Base-by-base conservation (phyloP, 2,797 vertebrate genomes). In the Staurois parvus region DNA sequence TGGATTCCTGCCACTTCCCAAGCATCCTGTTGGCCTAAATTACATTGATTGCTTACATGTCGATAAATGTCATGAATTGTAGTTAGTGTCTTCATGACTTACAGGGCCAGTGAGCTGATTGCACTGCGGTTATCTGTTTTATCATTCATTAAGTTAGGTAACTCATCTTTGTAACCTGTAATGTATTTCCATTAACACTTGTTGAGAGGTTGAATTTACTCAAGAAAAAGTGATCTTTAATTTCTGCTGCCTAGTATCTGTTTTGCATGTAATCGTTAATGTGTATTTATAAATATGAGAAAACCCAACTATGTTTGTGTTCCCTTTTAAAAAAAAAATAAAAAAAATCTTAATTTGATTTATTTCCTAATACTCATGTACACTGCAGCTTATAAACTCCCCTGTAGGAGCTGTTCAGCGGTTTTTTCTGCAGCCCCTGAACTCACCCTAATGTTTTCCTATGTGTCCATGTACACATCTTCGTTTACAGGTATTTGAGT, bases 21-120 rank as follows among this genome's bases (percentile, higher is more conserved):
- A 62, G 37, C 32, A 26, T 9, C 24, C 13, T 24, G 17, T 24
- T 74, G 48, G 32, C 70, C 70, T 82, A 40, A 73, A 74, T 73
- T 73, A 64, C 37, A 73, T 74, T 73, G 45, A 81, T 80, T 48
- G 69, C 56, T 21, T 52, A 59, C 72, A 12, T 30, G 40, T 30
- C 45, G 21, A 30, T 81, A 34, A 72, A 59, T 28, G n/a, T 24
- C 59, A 64, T 64, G n/a, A 64, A 64, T 64, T 64, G 59, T 64
- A 24, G 21, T 64, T 64, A 64, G 21, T 26, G n/a, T 26, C n/a
- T 64, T 64, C 59, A 52, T 52, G 48, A 52, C 48, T 52, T 52
- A 64, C 59, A 64, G n/a, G 59, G n/a, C 59, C 59, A 64, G 59
- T 9, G 24, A n/a, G 15, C 15, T 70, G 68, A 70, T 70, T 17